Evolutionary conservation across 2,888 invertebrate species (phyloP).

Genomic region (Cataglyphis cursor): DNA sequence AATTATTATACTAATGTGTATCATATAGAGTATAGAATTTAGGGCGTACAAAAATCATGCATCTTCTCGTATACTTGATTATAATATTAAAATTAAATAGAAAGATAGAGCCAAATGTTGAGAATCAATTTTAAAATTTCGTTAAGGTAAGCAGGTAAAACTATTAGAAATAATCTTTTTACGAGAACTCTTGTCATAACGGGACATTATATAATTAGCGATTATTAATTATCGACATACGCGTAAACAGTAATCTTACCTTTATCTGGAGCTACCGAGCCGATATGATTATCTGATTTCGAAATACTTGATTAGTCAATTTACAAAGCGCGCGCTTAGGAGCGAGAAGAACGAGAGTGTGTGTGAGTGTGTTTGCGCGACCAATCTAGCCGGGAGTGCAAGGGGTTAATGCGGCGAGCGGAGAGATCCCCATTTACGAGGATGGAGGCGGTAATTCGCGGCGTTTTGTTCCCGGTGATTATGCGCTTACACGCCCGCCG

Average conservation of each 20-base stretch:
- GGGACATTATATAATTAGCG: neutral
- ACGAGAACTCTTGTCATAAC: neutral
- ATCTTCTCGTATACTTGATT: neutral
- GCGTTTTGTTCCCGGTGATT: slow-evolving; percentile 75
- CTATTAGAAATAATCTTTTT: neutral
- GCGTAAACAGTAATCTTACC: neutral
- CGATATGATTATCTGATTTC: neutral
- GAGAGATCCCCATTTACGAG: slow-evolving; percentile 61
- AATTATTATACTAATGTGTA: neutral
- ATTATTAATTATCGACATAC: neutral
- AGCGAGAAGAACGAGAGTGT: neutral
- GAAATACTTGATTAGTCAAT: neutral
- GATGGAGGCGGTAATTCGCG: slow-evolving; percentile 69
- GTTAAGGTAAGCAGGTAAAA: neutral
- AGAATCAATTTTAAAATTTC: neutral
- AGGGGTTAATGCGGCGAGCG: slow-evolving; percentile 36
- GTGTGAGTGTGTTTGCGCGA: neutral
- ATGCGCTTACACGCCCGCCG: slow-evolving; percentile 71
- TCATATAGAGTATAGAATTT: neutral
- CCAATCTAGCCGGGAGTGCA: slow-evolving; percentile 20
- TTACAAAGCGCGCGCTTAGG: neutral
- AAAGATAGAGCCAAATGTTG: neutral
- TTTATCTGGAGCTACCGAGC: neutral
- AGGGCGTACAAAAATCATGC: neutral
- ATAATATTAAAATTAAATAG: neutral